These are phyloP conservation scores for Pedicia rivosa DNA, from an alignment of 2,888 invertebrate genomes.

Conservation along the genomic window DNA sequence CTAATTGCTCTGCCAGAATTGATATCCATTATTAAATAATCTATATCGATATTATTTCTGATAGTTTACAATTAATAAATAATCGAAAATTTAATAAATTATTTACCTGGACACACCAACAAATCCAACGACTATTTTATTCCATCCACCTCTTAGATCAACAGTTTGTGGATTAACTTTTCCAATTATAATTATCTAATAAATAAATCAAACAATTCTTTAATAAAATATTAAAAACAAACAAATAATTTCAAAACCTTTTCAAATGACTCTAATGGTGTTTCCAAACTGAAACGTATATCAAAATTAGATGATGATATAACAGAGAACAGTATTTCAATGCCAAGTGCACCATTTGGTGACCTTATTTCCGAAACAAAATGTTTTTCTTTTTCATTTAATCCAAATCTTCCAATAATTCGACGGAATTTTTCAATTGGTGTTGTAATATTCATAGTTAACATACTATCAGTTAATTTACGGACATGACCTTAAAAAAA, in stretches of 20 bases:
- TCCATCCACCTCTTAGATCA: slow-evolving; percentile 62
- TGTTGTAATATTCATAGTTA: slow-evolving; percentile 58
- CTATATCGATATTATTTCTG: too few relatives aligned
- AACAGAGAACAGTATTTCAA: slow-evolving; percentile 47
- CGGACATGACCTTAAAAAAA: slow-evolving; percentile 58
- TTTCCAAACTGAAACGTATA: slow-evolving; percentile 52
- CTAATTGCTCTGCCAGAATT: too few relatives aligned
- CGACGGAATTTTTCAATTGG: slow-evolving; percentile 49
- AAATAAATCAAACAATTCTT: too few relatives aligned
- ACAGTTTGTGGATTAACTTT: slow-evolving; percentile 52
- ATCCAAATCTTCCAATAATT: slow-evolving; percentile 50
- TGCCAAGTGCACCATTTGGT: slow-evolving; percentile 50
- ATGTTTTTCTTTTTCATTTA: slow-evolving; percentile 52
- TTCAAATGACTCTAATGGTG: slow-evolving; percentile 54
- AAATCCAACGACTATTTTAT: slow-evolving; percentile 56
- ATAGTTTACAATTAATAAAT: too few relatives aligned
- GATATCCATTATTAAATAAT: too few relatives aligned
- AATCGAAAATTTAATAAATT: too few relatives aligned
- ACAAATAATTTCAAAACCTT: too few relatives aligned
- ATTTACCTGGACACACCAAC: slow-evolving; percentile 58
- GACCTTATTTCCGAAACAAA: slow-evolving; percentile 56
- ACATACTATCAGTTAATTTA: slow-evolving; percentile 56
- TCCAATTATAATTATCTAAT: slow-evolving; percentile 48
- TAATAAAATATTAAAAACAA: too few relatives aligned
- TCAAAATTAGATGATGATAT: slow-evolving; percentile 51